phyloP scores from a whole-genome alignment of 2,888 invertebrate species.

The Drosophila mayaguana region DNA sequence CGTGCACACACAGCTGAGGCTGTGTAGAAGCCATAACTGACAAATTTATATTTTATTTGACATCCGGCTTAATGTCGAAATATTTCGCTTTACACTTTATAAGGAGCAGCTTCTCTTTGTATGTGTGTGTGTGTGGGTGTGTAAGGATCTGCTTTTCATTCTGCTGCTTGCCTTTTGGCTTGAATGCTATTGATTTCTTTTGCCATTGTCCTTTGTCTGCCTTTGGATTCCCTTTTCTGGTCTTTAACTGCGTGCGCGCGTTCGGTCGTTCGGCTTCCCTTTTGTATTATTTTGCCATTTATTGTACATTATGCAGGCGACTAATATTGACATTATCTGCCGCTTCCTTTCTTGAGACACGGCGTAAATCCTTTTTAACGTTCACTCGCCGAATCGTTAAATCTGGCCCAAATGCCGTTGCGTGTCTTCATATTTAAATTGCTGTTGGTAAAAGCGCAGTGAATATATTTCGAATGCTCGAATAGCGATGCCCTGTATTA shows the following conservation, averaged over 20 bases:
- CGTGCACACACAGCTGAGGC: slow-evolving; percentile 19
- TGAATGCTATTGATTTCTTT: slow-evolving; percentile 68
- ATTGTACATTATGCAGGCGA: slow-evolving; percentile 82
- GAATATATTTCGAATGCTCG: not conserved
- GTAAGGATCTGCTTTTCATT: slow-evolving; percentile 45
- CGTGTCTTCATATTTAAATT: slow-evolving; percentile 26
- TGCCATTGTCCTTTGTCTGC: slow-evolving; percentile 53
- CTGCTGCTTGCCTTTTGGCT: slow-evolving; percentile 51
- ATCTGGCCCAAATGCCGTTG: slow-evolving; percentile 31
- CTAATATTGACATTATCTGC: slow-evolving; percentile 83
- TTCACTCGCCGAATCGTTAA: slow-evolving; percentile 31
- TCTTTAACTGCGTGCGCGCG: slow-evolving; percentile 38
- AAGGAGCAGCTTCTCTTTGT: slow-evolving; percentile 25
- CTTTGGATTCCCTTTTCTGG: slow-evolving; percentile 27
- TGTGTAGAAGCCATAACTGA: slow-evolving; percentile 72
- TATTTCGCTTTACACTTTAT: slow-evolving; percentile 55
- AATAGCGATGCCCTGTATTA: slow-evolving; percentile 4
- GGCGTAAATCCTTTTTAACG: slow-evolving; percentile 61
- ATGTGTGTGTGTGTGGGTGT: slow-evolving; percentile 4
- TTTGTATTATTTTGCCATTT: slow-evolving; percentile 81
- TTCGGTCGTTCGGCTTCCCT: slow-evolving; percentile 20
- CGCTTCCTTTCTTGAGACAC: slow-evolving; percentile 42
- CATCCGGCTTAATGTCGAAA: slow-evolving; percentile 70
- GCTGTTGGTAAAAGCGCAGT: slow-evolving; percentile 3
- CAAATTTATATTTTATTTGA: slow-evolving; percentile 82